phyloP scores from a whole-genome alignment of 2,797 vertebrate genomes.

The Odontamblyopus rebecca region DNA sequence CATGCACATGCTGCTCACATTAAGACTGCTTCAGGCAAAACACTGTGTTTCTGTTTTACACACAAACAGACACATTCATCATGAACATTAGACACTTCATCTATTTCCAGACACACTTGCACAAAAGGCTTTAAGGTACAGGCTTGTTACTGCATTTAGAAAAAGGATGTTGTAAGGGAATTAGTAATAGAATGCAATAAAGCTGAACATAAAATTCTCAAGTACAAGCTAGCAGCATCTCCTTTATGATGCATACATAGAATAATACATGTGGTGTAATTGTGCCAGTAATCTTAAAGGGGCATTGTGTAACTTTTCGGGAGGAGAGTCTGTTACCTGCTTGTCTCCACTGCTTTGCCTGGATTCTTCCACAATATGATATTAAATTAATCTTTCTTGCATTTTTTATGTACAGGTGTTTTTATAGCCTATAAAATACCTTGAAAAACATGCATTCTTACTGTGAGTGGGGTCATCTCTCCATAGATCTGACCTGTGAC shows the following conservation, averaged over 20 bases:
- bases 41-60: slow-evolving; percentile 1
- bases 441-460: too few relatives aligned
- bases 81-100: neutral
- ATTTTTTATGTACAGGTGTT: too few relatives aligned
- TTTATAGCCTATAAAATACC: too few relatives aligned
- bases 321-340: too few relatives aligned
- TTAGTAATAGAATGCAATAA: neutral
- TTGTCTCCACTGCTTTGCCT: too few relatives aligned
- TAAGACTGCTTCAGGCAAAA: slow-evolving; percentile 6
- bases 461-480: too few relatives aligned
- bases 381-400: too few relatives aligned
- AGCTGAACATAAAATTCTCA: neutral
- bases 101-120: neutral
- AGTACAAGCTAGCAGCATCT: neutral
- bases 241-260: neutral
- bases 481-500: too few relatives aligned
- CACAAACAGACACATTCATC: neutral
- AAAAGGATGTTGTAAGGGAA: neutral
- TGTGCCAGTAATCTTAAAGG: neutral
- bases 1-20: slow-evolving; percentile 3
- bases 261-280: neutral
- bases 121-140: neutral
- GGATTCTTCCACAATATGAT: too few relatives aligned
- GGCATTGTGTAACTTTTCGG: too few relatives aligned
- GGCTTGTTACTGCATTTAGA: neutral